Conservation (phyloP, 1,140 invertebrate genomes). For the Chlorops oryzae region DNA sequence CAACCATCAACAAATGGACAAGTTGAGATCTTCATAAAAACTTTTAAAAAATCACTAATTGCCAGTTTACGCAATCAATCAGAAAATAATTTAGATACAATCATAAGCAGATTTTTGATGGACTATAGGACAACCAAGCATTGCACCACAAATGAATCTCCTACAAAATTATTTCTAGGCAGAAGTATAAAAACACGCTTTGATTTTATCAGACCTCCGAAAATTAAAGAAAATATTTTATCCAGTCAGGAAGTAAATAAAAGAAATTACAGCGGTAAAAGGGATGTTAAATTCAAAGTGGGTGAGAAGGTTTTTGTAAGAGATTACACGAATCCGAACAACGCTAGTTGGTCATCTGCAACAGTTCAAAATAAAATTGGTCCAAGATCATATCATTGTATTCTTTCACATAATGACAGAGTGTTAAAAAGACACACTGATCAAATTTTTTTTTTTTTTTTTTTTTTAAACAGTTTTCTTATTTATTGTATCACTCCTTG, state of each 20-base stretch:
- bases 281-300: conserved; percentile 4
- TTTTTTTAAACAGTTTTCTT: no score
- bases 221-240: conserved; percentile 1
- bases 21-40: conserved; percentile 9
- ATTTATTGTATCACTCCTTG: no score
- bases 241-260: conserved; percentile 3
- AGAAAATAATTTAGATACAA: conserved; percentile 1
- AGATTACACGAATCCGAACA: conserved; percentile 9
- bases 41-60: conserved; percentile 7
- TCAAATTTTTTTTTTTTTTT: no score
- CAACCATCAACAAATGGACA: conserved; percentile 8
- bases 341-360: background rate
- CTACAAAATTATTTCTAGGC: conserved; percentile 9
- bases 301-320: conserved; percentile 10
- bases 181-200: conserved; percentile 18
- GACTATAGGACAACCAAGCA: conserved; percentile 11
- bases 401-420: conserved; percentile 5
- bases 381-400: conserved; percentile 9
- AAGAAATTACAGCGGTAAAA: conserved; percentile 8
- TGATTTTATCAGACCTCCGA: conserved; percentile 9
- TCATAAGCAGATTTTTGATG: conserved; percentile 9
- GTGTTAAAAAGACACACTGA: conserved; percentile 12
- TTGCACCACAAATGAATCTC: conserved; percentile 4
- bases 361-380: conserved; percentile 7
- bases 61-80: conserved; percentile 2